Conservation (phyloP, 2,113 vertebrate species). For the Manacus vitellinus region DNA sequence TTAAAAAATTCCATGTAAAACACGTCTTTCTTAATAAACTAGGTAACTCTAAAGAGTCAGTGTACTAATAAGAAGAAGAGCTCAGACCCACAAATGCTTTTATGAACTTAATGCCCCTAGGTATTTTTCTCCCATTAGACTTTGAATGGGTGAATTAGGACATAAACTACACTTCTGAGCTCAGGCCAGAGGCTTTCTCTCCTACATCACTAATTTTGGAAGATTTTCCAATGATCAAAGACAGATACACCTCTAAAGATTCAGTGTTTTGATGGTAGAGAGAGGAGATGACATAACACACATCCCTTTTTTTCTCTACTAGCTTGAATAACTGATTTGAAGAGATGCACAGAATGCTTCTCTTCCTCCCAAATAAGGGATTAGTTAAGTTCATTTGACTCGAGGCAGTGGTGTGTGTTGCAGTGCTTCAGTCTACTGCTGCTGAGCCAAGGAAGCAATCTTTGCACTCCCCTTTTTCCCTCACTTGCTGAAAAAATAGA, state of each 20-base stretch:
- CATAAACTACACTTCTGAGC: neutral
- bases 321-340: neutral
- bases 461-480: neutral
- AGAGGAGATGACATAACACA: neutral
- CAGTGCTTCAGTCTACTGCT: neutral
- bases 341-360: neutral
- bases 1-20: neutral
- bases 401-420: neutral
- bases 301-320: neutral
- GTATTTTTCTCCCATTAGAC: neutral
- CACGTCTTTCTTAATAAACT: neutral
- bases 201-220: neutral
- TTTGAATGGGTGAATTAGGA: neutral
- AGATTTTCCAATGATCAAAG: neutral
- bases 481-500: neutral
- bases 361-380: neutral
- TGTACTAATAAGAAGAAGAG: neutral
- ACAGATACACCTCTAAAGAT: neutral
- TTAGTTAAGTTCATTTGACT: neutral
- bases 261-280: neutral
- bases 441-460: rapidly evolving
- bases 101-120: neutral
- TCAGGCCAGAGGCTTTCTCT: neutral
- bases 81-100: neutral
- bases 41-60: neutral